phyloP scores from a whole-genome alignment of 2,797 vertebrate species.

The Bryconaethiops microstoma region DNA sequence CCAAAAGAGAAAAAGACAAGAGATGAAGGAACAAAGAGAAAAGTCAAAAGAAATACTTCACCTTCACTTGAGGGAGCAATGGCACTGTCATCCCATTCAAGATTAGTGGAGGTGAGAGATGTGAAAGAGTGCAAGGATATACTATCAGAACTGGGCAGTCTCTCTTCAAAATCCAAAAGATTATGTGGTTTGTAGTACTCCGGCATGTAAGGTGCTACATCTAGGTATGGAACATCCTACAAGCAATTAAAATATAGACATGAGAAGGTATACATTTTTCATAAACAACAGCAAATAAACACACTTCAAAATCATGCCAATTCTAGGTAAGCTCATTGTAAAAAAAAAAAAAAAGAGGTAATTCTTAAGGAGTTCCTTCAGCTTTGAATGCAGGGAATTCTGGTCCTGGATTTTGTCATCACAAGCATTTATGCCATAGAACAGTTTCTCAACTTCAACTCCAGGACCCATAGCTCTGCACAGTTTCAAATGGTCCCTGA shows the following conservation, averaged over 20 bases:
- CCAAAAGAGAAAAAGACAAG: not conserved
- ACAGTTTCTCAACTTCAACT: not conserved
- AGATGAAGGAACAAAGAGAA: not conserved
- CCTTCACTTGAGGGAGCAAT: conserved; percentile 98
- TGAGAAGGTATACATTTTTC: not conserved
- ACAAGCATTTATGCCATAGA: not conserved
- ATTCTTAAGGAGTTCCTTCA: too few species aligned
- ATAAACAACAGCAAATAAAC: not conserved
- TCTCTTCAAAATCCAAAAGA: conserved; percentile 95
- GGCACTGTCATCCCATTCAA: conserved; percentile 98
- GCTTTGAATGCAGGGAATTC: not conserved
- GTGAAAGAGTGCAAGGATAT: conserved; percentile 97
- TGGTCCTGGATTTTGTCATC: not conserved
- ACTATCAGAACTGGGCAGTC: conserved; percentile 94
- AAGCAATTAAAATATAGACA: not conserved
- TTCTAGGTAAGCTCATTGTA: too few species aligned
- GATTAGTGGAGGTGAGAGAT: conserved; percentile 94
- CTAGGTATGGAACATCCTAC: conserved; percentile 95
- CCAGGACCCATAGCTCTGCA: too few species aligned
- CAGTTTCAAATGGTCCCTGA: not conserved
- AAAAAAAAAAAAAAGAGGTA: too few species aligned
- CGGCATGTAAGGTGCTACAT: conserved; percentile 97
- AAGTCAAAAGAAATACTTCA: conserved; percentile 55
- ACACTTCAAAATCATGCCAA: not conserved
- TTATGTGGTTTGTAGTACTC: conserved; percentile 98